Conservation (phyloP, 2,797 vertebrate genomes). For the Leucoraja ocellata region DNA sequence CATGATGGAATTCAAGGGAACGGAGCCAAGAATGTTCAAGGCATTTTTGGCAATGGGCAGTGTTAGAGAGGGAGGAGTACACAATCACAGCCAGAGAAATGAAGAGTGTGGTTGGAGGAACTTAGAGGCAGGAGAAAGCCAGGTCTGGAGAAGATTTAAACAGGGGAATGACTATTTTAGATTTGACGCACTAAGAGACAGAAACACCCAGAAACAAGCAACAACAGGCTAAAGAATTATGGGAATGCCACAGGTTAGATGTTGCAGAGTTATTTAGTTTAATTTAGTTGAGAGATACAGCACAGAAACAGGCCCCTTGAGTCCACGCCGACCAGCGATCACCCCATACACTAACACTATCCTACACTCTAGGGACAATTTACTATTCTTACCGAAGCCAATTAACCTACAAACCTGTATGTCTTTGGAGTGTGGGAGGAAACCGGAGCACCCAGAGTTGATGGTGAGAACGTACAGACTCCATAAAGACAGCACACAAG, state of each 20-base stretch:
- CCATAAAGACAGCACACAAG: no score
- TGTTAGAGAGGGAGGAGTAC: neutral
- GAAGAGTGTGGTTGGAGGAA: neutral
- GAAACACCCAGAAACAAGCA: no score
- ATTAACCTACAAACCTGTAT: no score
- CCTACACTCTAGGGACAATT: no score
- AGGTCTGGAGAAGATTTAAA: neutral
- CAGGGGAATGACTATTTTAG: neutral
- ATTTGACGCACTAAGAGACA: neutral
- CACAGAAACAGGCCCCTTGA: no score
- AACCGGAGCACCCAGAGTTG: no score
- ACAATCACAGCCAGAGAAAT: neutral
- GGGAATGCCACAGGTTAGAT: neutral
- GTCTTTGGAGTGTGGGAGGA: no score
- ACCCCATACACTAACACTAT: no score
- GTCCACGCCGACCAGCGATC: no score
- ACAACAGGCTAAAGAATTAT: neutral
- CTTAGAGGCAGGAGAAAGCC: neutral
- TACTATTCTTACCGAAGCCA: no score
- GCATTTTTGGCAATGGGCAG: neutral
- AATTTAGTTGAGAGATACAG: no score
- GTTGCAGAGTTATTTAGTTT: neutral
- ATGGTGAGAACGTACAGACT: no score
- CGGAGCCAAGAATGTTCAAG: neutral
- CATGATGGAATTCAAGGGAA: neutral